Base-by-base conservation (phyloP, 2,888 invertebrate genomes). In the Cephus pygmeus region DNA sequence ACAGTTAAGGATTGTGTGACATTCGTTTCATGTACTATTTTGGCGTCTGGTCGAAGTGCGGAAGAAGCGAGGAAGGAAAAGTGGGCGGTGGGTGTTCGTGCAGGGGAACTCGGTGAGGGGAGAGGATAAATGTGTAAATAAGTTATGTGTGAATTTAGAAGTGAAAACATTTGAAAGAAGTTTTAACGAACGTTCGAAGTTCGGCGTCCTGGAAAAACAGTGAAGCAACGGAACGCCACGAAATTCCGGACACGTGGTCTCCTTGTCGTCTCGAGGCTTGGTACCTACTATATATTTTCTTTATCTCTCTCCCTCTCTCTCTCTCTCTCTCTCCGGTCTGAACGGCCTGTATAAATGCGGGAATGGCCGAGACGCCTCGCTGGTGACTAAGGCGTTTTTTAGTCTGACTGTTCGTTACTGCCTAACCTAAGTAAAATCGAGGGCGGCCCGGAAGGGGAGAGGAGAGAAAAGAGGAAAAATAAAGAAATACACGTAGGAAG, bases 201-300 rank as follows among this genome's bases (percentile, higher is more conserved):
- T 85, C 76, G 77, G 79, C 76, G 74, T 80, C 78, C 82, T 79
- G 80, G 84, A 81, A 85, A 82, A 83, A 84, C 23, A 56, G 56
- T 23, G 56, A 56, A 56, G 23, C 56, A 23, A 23, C 56, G 56
- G 56, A 56, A 56, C 23, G 23, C 9, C 23, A 9, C 56, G 6
- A 56, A 56, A 56, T 56, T 0, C 9, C 56, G 56, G 23, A 56
- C 56, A 56, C 56, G 56, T 56, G 56, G 56, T 56, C 56, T 79
- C 80, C 76, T 76, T 78, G 80, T 31, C 77, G 78, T 82, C 81
- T 79, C 75, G 81, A 76, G 80, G 81, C 80, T 80, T 84, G 82
- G 81, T 80, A 79, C 82, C 81, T 78, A 77, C 79, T 75, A 75
- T 76, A 75, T 79, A 77, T 15, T 56, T 40, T 35, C 74, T 75